Base-by-base conservation (phyloP, 2,797 vertebrate genomes). In the Sardinella longiceps region DNA sequence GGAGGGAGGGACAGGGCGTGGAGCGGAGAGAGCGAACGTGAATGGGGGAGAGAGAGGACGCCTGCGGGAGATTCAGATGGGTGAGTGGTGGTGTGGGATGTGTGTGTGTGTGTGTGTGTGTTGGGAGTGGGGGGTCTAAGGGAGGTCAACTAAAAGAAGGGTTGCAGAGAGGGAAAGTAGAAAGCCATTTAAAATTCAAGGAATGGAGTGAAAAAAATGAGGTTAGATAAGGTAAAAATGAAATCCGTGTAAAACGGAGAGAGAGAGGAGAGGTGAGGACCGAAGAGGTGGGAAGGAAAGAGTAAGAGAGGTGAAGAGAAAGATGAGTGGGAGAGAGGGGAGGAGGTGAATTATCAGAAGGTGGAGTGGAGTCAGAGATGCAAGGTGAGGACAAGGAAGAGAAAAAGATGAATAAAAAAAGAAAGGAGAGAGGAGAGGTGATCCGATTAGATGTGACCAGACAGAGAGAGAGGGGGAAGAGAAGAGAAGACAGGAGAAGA, bases 1-100 rank as follows among this genome's bases (percentile, higher is more conserved):
- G 60, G 25, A 2, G 14, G 28, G 0, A 12, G 66, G 33, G 30
- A 30, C 3, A 30, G 63, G 63, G 33, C 28, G 12, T 1, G 63
- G 25, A 18, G 33, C 86, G 91, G 60, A 85, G 87, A 87, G 85
- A 12, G 80, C 51, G 85, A 93, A 90, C 46, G 84, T 88, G 86
- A 95, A 93, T 0, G 89, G 85, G 0, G 74, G 87, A 83, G 80
- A 84, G 18, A 23, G 63, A 77, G 70, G 70, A 20, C 70, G 70
- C 18, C 70, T 77, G 5, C 33, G 70, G 37, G 33, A 77, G 37
- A 39, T 43, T 4, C 70, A 23, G 70, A 2, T 43, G 39, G 2
- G 39, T 43, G 39, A 43, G 39, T 43, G 39, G 39, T 43, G 2
- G 2, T 43, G 39, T 43, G 39, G 18, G 81, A 82, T 1, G 83